A percentile compares a stretch with the other conserved stretches of the same genome.
phyloP scores from a whole-genome alignment of 2,113 vertebrate genomes.

The Solea senegalensis region DNA sequence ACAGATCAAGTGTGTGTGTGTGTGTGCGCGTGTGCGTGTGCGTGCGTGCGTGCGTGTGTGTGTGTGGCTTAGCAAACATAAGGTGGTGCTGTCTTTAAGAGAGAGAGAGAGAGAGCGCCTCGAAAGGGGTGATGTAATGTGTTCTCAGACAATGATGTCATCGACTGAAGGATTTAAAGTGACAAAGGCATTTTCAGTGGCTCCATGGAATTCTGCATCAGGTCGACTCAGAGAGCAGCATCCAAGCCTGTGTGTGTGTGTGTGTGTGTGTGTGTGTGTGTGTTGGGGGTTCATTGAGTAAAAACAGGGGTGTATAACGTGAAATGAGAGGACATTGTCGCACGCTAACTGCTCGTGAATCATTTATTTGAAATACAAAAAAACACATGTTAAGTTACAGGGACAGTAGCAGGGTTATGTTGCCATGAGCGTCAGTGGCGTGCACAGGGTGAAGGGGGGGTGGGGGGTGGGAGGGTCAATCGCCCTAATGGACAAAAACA shows the following conservation, averaged over 20 bases:
- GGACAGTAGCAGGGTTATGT: conserved; percentile 49
- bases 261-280: neutral
- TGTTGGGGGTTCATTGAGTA: neutral
- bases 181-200: conserved; percentile 75
- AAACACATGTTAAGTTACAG: conserved; percentile 54
- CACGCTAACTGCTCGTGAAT: conserved; percentile 64
- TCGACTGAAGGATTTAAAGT: conserved; percentile 82
- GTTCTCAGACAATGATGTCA: conserved; percentile 87
- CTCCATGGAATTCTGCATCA: conserved; percentile 64
- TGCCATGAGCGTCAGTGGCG: conserved; percentile 7
- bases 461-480: too few species aligned
- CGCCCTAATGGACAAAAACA: too few species aligned
- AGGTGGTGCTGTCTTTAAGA: conserved; percentile 79
- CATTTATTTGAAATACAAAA: conserved; percentile 60
- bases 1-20: conserved; percentile 53
- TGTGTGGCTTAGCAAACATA: conserved; percentile 69
- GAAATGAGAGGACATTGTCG: neutral
- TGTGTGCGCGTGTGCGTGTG: conserved; percentile 35
- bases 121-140: conserved; percentile 87
- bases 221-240: conserved; percentile 58
- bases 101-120: conserved; percentile 74
- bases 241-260: conserved; percentile 14
- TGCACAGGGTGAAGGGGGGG: too few species aligned
- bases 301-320: neutral
- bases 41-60: conserved; percentile 8